Conservation (phyloP, 2,113 vertebrate species). For the Aplodontia rufa region DNA sequence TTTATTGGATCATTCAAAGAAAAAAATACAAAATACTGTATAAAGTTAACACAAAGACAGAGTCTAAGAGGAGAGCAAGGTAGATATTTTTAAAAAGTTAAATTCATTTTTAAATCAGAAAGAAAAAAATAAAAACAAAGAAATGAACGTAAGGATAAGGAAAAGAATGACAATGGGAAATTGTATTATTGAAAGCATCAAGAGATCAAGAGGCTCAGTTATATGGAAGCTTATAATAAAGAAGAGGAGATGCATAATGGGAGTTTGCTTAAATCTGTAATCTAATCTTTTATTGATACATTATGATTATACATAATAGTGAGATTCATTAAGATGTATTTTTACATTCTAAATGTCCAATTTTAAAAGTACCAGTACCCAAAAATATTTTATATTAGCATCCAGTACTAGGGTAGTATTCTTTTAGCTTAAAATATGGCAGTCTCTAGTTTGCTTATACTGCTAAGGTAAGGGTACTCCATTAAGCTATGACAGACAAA, state of each 20-base stretch:
- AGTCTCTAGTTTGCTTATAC: not conserved
- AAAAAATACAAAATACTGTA: not conserved
- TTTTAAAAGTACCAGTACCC: not conserved
- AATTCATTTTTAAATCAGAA: not conserved
- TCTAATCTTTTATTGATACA: too few species aligned
- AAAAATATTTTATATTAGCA: not conserved
- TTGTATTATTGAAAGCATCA: too few species aligned
- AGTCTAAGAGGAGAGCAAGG: not conserved
- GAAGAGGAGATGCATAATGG: too few species aligned
- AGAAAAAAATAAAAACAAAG: too few species aligned
- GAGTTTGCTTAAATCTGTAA: too few species aligned
- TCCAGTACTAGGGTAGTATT: not conserved
- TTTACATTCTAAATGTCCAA: too few species aligned
- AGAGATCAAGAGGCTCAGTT: too few species aligned
- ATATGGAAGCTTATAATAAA: too few species aligned
- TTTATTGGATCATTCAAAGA: not conserved
- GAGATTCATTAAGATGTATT: too few species aligned
- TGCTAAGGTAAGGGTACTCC: not conserved
- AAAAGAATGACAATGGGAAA: too few species aligned
- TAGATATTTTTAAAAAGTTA: not conserved
- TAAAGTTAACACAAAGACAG: not conserved
- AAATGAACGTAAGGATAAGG: too few species aligned
- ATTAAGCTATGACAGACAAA: not conserved
- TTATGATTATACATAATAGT: too few species aligned
- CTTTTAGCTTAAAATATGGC: not conserved